phyloP scores from a whole-genome alignment of 2,113 vertebrate species.

The Indicator maculatus region DNA sequence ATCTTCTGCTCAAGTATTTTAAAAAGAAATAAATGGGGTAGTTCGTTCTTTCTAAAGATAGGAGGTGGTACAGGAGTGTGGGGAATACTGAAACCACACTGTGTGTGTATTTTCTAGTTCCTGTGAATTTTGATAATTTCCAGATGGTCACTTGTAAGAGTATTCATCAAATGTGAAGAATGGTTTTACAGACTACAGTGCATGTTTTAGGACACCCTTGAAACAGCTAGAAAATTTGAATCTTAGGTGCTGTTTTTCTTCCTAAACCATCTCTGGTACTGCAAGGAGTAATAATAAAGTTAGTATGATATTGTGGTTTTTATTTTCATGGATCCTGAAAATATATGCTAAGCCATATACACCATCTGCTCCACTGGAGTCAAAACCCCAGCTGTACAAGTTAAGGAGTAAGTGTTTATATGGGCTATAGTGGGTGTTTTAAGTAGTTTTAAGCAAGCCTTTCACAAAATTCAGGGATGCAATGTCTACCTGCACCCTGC shows the following conservation, averaged over 20 bases:
- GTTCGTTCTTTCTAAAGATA: not conserved
- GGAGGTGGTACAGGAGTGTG: not conserved
- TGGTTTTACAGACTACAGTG: not conserved
- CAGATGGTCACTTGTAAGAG: slow-evolving; percentile 49
- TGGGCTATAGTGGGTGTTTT: not conserved
- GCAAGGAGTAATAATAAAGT: not conserved
- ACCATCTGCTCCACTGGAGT: not conserved
- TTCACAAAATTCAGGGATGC: not conserved
- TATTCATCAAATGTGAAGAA: not conserved
- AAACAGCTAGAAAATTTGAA: not conserved
- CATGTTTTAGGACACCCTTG: not conserved
- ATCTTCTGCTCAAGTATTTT: slow-evolving; percentile 31
- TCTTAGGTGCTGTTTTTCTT: not conserved
- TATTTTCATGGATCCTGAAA: slow-evolving; percentile 3
- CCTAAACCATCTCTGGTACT: not conserved
- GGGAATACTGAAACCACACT: slow-evolving; percentile 33
- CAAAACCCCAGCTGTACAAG: slow-evolving; percentile 35
- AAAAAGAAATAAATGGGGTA: slow-evolving; percentile 18
- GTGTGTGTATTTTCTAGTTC: slow-evolving; percentile 42
- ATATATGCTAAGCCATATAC: not conserved
- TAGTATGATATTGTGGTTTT: not conserved
- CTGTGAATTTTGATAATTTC: slow-evolving; percentile 56
- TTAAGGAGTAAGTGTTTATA: slow-evolving; percentile 7
- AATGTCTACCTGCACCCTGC: not conserved
- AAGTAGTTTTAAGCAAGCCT: not conserved